Conservation (phyloP, 2,797 vertebrate species). For the Notolepis coatsorum region DNA sequence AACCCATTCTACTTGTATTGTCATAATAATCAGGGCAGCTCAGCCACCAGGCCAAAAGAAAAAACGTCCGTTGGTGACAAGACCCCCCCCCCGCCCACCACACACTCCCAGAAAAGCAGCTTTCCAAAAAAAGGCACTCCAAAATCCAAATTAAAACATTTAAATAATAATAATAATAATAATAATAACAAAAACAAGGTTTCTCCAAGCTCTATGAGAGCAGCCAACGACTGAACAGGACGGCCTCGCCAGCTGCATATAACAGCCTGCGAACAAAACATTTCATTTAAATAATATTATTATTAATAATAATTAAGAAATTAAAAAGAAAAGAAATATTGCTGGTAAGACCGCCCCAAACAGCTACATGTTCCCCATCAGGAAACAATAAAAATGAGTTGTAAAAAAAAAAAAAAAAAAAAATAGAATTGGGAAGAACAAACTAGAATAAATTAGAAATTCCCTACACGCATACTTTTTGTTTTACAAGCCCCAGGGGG, state of each 20-base stretch:
- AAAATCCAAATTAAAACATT: conserved; percentile 92
- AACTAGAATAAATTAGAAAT: conserved; percentile 86
- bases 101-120: conserved; percentile 94
- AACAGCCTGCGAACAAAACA: conserved; percentile 83
- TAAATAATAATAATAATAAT: conserved; percentile 68
- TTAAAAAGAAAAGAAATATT: conserved; percentile 76
- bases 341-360: conserved; percentile 90
- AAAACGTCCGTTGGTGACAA: conserved; percentile 70
- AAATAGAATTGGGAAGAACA: conserved; percentile 82
- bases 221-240: conserved; percentile 88
- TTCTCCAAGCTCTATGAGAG: conserved; percentile 94
- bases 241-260: conserved; percentile 90
- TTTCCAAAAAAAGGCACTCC: conserved; percentile 98
- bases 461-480: conserved; percentile 70
- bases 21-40: conserved; percentile 52
- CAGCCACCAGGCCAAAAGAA: conserved; percentile 46
- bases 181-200: conserved; percentile 35
- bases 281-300: conserved; percentile 34
- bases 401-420: conserved; percentile 77
- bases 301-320: conserved; percentile 46
- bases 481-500: conserved; percentile 56
- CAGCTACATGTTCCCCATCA: conserved; percentile 84
- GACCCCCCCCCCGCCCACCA: no score
- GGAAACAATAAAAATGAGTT: conserved; percentile 78
- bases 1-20: no score